Conservation (phyloP, 2,113 vertebrate species). For the Salminus brasiliensis region DNA sequence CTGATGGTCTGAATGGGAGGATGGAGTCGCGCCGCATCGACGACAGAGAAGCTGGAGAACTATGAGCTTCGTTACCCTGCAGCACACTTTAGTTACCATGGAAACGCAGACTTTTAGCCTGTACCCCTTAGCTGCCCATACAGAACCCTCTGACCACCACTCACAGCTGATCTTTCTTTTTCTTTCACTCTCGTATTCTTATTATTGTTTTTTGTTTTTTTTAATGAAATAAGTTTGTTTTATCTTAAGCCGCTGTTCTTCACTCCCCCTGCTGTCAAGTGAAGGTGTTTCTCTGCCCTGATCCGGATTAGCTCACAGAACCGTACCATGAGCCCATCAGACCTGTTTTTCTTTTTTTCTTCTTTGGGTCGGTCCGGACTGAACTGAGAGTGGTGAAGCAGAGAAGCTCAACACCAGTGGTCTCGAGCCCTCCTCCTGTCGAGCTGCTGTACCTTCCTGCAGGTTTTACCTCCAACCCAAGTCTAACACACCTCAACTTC, state of each 20-base stretch:
- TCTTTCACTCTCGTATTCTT: neutral
- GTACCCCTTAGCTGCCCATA: slow-evolving; percentile 9
- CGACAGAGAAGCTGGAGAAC: slow-evolving; percentile 89
- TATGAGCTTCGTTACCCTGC: slow-evolving; percentile 74
- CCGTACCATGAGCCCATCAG: too few species aligned
- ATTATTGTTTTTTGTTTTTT: neutral
- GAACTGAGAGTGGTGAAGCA: too few species aligned
- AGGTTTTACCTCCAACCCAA: too few species aligned
- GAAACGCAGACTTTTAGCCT: slow-evolving; percentile 19
- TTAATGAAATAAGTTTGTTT: neutral
- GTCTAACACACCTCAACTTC: too few species aligned
- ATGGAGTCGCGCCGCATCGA: slow-evolving; percentile 82
- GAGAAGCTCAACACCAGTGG: neutral
- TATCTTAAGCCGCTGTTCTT: slow-evolving; percentile 2
- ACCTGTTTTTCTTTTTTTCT: neutral
- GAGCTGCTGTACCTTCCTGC: too few species aligned
- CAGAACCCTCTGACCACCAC: neutral
- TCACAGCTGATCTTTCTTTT: neutral
- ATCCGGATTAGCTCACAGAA: too few species aligned
- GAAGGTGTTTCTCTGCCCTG: neutral
- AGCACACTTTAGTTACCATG: neutral
- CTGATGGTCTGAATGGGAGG: slow-evolving; percentile 88
- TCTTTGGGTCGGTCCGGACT: neutral
- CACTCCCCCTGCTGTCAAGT: neutral
- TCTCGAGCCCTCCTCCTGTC: too few species aligned